Percentiles rank a stretch among this genome's conserved stretches.
phyloP scores from a whole-genome alignment of 2,113 vertebrate genomes.

The Morone chrysops region DNA sequence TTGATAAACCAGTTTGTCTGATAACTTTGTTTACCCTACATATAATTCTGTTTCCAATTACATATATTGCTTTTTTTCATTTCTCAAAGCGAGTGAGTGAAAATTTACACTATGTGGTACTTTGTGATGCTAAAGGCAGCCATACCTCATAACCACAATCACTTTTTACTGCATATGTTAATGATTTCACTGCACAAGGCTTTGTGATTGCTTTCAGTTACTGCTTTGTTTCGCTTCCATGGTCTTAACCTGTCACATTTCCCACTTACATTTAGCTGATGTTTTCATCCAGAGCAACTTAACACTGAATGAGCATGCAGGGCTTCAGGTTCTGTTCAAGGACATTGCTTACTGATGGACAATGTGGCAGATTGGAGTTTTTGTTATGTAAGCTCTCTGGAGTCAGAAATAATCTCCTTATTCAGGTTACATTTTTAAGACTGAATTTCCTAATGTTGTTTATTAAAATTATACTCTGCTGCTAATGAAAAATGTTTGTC shows the following conservation, averaged over 20 bases:
- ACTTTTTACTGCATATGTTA: neutral
- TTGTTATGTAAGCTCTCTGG: neutral
- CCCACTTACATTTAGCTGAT: neutral
- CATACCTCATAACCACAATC: neutral
- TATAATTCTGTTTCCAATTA: neutral
- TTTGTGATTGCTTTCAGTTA: neutral
- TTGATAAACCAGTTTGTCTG: conserved; percentile 3
- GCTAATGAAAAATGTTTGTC: neutral
- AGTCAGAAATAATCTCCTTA: neutral
- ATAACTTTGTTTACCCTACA: neutral
- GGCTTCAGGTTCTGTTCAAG: neutral
- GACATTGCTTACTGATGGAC: neutral
- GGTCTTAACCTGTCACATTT: neutral
- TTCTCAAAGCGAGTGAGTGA: neutral
- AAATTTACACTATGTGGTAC: neutral
- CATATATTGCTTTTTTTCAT: neutral
- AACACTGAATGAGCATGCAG: neutral
- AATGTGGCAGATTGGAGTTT: neutral
- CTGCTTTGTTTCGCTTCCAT: neutral
- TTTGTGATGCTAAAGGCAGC: neutral
- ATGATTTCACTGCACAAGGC: neutral
- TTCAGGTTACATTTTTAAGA: neutral
- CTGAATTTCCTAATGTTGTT: neutral
- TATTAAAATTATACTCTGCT: neutral
- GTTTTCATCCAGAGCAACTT: conserved; percentile 18